Conservation (phyloP, 2,888 invertebrate species). For the Eupithecia vulgata region DNA sequence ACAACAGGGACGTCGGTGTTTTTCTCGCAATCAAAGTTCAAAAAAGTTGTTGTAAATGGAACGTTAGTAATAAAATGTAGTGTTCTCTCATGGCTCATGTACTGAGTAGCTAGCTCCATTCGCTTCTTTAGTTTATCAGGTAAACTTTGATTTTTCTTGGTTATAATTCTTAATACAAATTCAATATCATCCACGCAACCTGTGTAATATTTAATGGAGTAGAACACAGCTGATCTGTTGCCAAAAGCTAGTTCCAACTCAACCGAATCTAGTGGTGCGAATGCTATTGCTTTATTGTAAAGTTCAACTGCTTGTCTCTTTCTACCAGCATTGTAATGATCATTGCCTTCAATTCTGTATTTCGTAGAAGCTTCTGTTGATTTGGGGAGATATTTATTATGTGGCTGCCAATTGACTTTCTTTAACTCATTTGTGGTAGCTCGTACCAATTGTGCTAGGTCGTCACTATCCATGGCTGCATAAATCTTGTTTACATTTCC, state of each 20-base stretch:
- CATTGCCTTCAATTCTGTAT: slow-evolving; percentile 17
- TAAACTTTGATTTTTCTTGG: background rate
- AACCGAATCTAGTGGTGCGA: slow-evolving; percentile 17
- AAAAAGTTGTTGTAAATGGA: background rate
- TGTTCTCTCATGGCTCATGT: background rate
- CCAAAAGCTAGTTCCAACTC: slow-evolving; percentile 29
- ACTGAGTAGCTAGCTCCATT: background rate
- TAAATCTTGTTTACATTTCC: slow-evolving; percentile 12
- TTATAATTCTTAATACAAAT: background rate
- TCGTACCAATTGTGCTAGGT: slow-evolving; percentile 22
- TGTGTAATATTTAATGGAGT: slow-evolving; percentile 23
- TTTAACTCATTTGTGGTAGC: slow-evolving; percentile 6
- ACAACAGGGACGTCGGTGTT: slow-evolving; percentile 31
- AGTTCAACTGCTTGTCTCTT: slow-evolving; percentile 13
- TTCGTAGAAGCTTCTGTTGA: slow-evolving; percentile 4
- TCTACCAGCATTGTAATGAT: slow-evolving; percentile 4
- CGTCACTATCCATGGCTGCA: slow-evolving; percentile 27
- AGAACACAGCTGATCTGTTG: slow-evolving; percentile 31
- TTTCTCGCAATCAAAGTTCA: slow-evolving; percentile 10
- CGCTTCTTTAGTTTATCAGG: slow-evolving; percentile 22
- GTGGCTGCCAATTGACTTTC: background rate
- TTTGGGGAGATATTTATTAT: background rate
- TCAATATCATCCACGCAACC: slow-evolving; percentile 24
- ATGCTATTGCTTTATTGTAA: slow-evolving; percentile 32
- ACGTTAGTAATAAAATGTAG: background rate